phyloP scores from a whole-genome alignment of 2,888 invertebrate species.

The Drymonia ruficornis region DNA sequence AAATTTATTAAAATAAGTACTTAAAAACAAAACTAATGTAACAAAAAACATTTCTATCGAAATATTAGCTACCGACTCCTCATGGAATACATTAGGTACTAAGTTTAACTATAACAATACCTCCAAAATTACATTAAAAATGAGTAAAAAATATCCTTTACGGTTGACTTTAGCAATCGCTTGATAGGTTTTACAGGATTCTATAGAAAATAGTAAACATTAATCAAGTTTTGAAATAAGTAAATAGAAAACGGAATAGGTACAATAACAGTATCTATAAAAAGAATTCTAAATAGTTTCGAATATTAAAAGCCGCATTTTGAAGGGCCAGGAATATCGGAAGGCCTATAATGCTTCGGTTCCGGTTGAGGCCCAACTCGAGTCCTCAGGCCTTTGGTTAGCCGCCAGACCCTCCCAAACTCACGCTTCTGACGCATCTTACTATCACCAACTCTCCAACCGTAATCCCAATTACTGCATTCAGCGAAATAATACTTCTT shows the following conservation, averaged over 20 bases:
- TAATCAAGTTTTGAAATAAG: too few species aligned
- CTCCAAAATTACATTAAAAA: neutral
- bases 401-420: conserved; percentile 51
- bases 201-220: too few species aligned
- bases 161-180: neutral
- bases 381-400: conserved; percentile 44
- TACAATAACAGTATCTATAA: too few species aligned
- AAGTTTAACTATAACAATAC: neutral
- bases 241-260: too few species aligned
- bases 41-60: neutral
- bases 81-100: neutral
- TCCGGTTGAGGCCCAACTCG: conserved; percentile 58
- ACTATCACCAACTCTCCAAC: conserved; percentile 58
- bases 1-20: neutral
- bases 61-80: neutral
- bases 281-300: too few species aligned
- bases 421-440: conserved; percentile 31
- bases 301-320: conserved; percentile 26
- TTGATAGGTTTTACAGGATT: too few species aligned
- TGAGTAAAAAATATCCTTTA: neutral
- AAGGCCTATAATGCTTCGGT: conserved; percentile 50
- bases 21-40: conserved; percentile 1
- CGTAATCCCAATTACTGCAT: conserved; percentile 51
- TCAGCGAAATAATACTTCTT: conserved; percentile 57
- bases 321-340: conserved; percentile 36